phyloP scores from a whole-genome alignment of 2,888 invertebrate species.

The Phragmatobia fuliginosa region DNA sequence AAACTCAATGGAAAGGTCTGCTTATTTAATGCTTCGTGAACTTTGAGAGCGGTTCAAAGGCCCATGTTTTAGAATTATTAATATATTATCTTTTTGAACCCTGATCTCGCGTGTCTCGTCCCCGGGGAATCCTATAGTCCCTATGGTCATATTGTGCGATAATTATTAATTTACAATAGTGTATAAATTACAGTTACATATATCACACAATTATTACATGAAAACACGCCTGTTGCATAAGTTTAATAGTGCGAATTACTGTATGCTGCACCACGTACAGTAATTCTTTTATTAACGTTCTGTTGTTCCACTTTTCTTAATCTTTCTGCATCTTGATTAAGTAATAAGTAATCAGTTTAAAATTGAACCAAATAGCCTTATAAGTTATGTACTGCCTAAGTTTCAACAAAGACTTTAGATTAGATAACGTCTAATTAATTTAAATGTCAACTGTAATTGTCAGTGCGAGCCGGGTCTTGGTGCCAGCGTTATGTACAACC shows the following conservation, averaged over 20 bases:
- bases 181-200: background rate
- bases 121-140: background rate
- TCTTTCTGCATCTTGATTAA: background rate
- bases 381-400: conserved; percentile 14
- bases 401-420: conserved; percentile 35
- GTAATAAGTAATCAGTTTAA: no score
- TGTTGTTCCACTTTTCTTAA: background rate
- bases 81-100: conserved; percentile 23
- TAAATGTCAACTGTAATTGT: conserved; percentile 53
- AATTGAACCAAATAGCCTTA: background rate
- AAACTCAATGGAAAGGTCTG: conserved; percentile 25
- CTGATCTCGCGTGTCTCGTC: background rate
- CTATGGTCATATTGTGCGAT: background rate
- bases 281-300: conserved; percentile 19
- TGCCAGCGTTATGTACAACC: conserved; percentile 99
- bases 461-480: conserved; percentile 99
- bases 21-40: conserved; percentile 35
- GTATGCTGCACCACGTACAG: conserved; percentile 9
- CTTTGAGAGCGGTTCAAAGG: conserved; percentile 17
- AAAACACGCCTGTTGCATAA: background rate
- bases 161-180: conserved; percentile 3
- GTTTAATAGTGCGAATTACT: background rate
- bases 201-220: background rate
- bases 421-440: conserved; percentile 30
- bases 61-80: conserved; percentile 19